These are phyloP conservation scores for Parotia lawesii DNA, from an alignment of 2,113 vertebrate genomes.

Conservation along the genomic window DNA sequence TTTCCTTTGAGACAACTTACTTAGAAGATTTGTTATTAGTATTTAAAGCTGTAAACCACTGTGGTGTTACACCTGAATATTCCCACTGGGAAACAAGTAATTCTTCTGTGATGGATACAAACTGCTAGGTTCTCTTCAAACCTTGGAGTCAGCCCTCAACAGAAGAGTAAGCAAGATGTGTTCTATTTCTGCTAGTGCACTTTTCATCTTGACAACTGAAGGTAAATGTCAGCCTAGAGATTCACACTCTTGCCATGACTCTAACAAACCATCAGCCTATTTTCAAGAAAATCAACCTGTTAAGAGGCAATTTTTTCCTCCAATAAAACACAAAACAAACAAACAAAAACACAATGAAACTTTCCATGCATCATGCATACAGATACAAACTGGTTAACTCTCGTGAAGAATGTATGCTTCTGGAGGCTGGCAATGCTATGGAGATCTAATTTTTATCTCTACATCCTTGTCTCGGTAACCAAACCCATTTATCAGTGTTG, in stretches of 20 bases:
- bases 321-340: neutral
- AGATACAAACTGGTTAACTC: neutral
- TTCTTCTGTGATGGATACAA: neutral
- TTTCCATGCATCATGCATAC: neutral
- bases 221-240: neutral
- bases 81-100: neutral
- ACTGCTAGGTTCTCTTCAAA: neutral
- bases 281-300: neutral
- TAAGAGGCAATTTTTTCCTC: neutral
- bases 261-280: neutral
- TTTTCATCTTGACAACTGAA: neutral
- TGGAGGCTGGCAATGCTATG: neutral
- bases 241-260: neutral
- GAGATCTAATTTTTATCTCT: neutral
- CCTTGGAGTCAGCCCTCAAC: neutral
- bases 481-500: conserved; percentile 2
- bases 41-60: neutral
- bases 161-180: neutral
- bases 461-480: neutral
- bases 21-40: neutral
- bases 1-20: neutral
- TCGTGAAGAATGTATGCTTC: neutral
- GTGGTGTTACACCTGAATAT: neutral
- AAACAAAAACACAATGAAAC: neutral
- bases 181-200: neutral